These are phyloP conservation scores for Bothrops jararaca DNA, from an alignment of 2,113 vertebrate species.

Conservation along the genomic window DNA sequence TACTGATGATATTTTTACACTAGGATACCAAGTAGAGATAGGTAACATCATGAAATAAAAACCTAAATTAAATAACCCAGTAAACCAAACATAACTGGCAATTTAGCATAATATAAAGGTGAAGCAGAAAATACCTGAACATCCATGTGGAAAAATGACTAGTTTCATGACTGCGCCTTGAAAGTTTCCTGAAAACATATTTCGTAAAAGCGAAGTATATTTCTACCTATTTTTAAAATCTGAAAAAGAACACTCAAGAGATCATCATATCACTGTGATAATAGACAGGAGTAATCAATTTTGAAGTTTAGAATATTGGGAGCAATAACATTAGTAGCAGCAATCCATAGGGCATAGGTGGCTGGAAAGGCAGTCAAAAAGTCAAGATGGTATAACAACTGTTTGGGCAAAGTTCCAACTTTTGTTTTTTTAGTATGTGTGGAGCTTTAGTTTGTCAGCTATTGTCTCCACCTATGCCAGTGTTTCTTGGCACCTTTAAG, in stretches of 20 bases:
- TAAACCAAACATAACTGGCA: neutral
- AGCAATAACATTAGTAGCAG: neutral
- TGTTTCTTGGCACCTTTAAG: neutral
- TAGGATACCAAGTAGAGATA: neutral
- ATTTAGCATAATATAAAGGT: neutral
- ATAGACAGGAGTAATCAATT: neutral
- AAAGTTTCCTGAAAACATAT: neutral
- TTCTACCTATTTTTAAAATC: neutral
- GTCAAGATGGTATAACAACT: neutral
- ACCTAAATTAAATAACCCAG: neutral
- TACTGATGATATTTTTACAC: slow-evolving; percentile 1
- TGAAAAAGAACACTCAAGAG: neutral
- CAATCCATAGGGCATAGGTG: neutral
- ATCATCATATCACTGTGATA: neutral
- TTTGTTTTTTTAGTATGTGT: neutral
- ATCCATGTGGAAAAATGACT: slow-evolving; percentile 6
- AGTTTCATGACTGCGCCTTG: slow-evolving; percentile 1
- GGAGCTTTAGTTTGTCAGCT: neutral
- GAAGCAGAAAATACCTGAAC: slow-evolving; percentile 1
- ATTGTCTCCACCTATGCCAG: neutral
- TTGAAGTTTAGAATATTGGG: neutral
- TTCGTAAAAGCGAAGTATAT: neutral
- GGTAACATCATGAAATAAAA: slow-evolving; percentile 11
- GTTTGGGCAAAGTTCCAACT: neutral
- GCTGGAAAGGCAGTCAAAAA: neutral